Conservation (phyloP, 2,797 vertebrate species). For the Enoplosus armatus region DNA sequence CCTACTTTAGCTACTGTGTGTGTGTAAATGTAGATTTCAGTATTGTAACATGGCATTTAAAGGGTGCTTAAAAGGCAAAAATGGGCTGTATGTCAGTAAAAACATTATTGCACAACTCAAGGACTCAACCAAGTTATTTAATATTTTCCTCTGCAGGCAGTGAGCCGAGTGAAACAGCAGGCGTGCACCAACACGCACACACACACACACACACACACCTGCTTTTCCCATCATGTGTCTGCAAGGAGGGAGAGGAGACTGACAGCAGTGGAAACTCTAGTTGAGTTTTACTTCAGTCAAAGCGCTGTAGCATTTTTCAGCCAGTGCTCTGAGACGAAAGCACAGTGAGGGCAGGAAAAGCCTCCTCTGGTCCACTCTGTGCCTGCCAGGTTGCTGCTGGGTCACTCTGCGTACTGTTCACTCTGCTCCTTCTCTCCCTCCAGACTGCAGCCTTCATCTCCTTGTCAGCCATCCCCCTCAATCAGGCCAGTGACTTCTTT, state of each 20-base stretch:
- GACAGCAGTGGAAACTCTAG: conserved; percentile 74
- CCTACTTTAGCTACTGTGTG: background rate
- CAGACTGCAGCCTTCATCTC: conserved; percentile 39
- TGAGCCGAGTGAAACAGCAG: conserved; percentile 59
- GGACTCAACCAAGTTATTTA: conserved; percentile 66
- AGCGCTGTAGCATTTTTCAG: conserved; percentile 6
- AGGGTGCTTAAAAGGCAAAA: conserved; percentile 26
- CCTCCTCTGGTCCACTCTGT: conserved; percentile 18
- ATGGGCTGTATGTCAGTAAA: conserved; percentile 55
- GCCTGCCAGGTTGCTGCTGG: conserved; percentile 52
- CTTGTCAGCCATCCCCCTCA: conserved; percentile 28
- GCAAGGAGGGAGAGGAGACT: conserved; percentile 39
- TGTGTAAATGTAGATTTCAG: background rate
- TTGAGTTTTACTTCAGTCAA: conserved; percentile 34
- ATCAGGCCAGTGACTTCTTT: conserved; percentile 1
- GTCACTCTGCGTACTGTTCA: conserved; percentile 37
- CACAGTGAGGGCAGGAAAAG: conserved; percentile 50
- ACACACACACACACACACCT: conserved; percentile 54
- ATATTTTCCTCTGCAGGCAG: conserved; percentile 68
- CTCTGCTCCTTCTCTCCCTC: conserved; percentile 16
- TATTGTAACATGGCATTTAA: conserved; percentile 21
- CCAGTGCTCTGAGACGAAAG: conserved; percentile 47
- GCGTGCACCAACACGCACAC: conserved; percentile 21
- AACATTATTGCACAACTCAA: conserved; percentile 65
- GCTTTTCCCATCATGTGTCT: conserved; percentile 70